Base-by-base conservation (phyloP, 2,113 vertebrate genomes). In the Hypocryptadius cinnamomeus region DNA sequence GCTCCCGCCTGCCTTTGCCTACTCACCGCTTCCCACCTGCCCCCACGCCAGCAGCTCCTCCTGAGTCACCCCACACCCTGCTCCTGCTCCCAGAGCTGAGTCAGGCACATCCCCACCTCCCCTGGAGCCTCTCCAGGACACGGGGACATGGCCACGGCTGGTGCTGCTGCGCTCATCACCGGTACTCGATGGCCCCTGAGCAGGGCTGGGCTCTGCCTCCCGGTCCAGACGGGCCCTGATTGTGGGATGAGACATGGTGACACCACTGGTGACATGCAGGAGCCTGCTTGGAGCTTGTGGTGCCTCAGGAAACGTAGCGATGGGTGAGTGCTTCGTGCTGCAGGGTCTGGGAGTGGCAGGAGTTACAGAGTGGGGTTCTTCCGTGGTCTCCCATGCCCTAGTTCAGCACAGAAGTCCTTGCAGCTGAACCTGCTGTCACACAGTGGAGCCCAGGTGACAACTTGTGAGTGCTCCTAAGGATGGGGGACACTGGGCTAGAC, bases 11-110 rank as follows among this genome's bases (percentile, higher is more conserved):
- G 57, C 40, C 88, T 86, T 83, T 95, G 95, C 88, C 89, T 66
- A 20, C 92, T 96, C 96, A 93, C 60, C 2, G 4, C 90, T 94
- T 93, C 93, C 79, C 50, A 24, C 37, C 93, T 78, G 71, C 68
- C 53, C 88, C 91, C 57, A 42, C 23, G 1, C 44, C 7, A 25
- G 42, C 42, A 1, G 56, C 78, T 82, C 31, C 93, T 94, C 88
- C 93, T 96, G 95, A 96, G 64, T 96, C 96, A 96, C 8, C 91
- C 83, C 57, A 7, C 54, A 13, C 47, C 85, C 89, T 70, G 70
- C 74, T 69, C 60, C 83, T 30, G 86, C 77, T 88, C 28, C 82
- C 13, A 22, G 48, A 51, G 90, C 70, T 95, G 92, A 96, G 60
- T 96, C 95, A 96, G 89, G 68, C 87, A 28, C 56, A 9, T 88